These are phyloP conservation scores for Eubasilissa splendida DNA, from an alignment of 2,888 invertebrate genomes.

Conservation along the genomic window DNA sequence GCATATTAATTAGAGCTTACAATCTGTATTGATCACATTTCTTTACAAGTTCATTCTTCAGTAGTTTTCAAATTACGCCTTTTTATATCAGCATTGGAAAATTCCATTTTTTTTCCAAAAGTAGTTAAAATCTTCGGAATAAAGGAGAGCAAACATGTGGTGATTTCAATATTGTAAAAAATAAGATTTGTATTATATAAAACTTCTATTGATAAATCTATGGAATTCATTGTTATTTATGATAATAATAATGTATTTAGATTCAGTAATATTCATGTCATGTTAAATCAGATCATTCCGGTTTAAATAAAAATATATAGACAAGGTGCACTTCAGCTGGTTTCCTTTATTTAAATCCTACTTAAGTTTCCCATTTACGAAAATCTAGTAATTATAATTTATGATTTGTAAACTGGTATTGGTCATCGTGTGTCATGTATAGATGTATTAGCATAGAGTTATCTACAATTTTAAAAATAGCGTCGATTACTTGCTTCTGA, in stretches of 20 bases:
- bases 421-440: no score
- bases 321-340: constrained; percentile 45
- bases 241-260: constrained; percentile 55
- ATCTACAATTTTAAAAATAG: no score
- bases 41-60: constrained; percentile 23
- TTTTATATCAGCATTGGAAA: constrained; percentile 12
- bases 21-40: constrained; percentile 17
- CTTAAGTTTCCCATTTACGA: neutral
- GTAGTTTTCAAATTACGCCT: constrained; percentile 33
- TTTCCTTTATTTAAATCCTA: constrained; percentile 37
- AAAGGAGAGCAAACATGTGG: constrained; percentile 9
- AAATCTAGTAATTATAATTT: neutral
- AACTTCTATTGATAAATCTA: constrained; percentile 48
- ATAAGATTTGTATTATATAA: constrained; percentile 54
- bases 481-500: no score
- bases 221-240: constrained; percentile 58
- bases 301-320: constrained; percentile 56
- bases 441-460: no score
- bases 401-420: no score
- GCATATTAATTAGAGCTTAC: constrained; percentile 28
- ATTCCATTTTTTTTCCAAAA: constrained; percentile 3
- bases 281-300: constrained; percentile 57
- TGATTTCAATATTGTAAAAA: constrained; percentile 44
- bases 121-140: neutral
- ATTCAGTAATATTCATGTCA: constrained; percentile 58